A percentile compares a stretch with the other conserved stretches of the same genome.
Evolutionary conservation across 1,140 invertebrate genomes (phyloP).

Genomic region (Drosophila biarmipes): DNA sequence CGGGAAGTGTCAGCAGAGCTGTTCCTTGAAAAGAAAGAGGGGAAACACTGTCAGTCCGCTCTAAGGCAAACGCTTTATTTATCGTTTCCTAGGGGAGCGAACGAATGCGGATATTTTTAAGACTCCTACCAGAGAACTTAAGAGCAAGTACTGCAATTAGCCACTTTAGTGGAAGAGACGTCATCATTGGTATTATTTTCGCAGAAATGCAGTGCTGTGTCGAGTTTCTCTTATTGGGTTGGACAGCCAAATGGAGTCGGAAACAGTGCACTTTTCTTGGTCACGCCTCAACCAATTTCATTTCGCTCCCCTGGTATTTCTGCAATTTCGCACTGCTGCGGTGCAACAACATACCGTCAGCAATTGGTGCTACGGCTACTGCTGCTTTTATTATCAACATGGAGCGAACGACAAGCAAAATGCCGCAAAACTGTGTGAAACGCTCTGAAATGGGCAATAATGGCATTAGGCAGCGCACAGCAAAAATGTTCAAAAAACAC

Average conservation of each 20-base stretch:
- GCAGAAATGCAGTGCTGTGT: constrained; percentile 10
- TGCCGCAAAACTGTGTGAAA: constrained; percentile 54
- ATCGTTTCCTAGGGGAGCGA: constrained; percentile 45
- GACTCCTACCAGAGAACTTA: background rate
- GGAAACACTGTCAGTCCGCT: constrained; percentile 55
- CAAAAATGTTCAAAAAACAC: constrained; percentile 17
- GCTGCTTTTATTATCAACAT: constrained; percentile 31
- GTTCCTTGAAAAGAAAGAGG: constrained; percentile 15
- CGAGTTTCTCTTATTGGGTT: constrained; percentile 49
- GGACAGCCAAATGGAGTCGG: constrained; percentile 61
- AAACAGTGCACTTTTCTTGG: constrained; percentile 40
- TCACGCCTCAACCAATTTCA: constrained; percentile 43
- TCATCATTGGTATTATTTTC: constrained; percentile 1
- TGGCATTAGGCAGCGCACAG: constrained; percentile 22
- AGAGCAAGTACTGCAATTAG: constrained; percentile 39
- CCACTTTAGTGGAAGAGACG: background rate
- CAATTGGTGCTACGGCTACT: constrained; percentile 16
- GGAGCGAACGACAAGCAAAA: constrained; percentile 41
- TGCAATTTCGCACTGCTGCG: constrained; percentile 16
- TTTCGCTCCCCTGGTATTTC: constrained; percentile 37
- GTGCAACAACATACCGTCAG: constrained; percentile 21
- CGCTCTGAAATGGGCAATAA: constrained; percentile 46
- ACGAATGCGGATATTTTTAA: constrained; percentile 12
- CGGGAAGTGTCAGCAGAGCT: constrained; percentile 71
- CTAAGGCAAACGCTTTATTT: constrained; percentile 70